Conservation (phyloP, 2,888 invertebrate genomes). For the Automeris io region DNA sequence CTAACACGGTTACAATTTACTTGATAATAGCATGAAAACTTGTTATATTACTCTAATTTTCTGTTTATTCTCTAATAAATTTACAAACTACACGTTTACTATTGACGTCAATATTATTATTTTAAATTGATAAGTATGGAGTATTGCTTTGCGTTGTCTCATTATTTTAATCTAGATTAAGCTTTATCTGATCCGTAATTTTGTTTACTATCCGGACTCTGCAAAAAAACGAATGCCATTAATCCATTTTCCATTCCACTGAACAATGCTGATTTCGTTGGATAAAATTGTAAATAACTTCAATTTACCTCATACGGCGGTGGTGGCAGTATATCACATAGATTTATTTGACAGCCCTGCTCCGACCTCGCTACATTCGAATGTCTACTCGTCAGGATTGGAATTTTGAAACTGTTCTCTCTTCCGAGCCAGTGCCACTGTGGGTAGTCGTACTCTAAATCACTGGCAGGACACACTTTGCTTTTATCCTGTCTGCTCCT, state of each 20-base stretch:
- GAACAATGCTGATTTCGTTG: constrained; percentile 27
- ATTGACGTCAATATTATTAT: constrained; percentile 6
- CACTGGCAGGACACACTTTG: constrained; percentile 68
- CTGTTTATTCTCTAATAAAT: constrained; percentile 3
- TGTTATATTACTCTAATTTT: not conserved
- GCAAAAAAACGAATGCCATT: constrained; percentile 28
- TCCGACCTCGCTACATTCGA: constrained; percentile 68
- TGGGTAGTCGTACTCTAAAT: constrained; percentile 72
- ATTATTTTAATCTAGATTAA: constrained; percentile 13
- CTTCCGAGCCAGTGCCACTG: constrained; percentile 73
- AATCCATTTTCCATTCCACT: constrained; percentile 23
- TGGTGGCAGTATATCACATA: constrained; percentile 81
- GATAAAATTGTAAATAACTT: constrained; percentile 46
- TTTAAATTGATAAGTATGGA: constrained; percentile 14
- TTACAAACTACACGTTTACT: constrained; percentile 6
- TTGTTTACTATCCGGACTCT: constrained; percentile 67
- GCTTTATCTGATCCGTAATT: constrained; percentile 28
- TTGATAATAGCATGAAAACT: constrained; percentile 12
- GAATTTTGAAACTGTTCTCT: constrained; percentile 75
- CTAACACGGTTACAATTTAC: constrained; percentile 18
- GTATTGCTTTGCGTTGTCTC: constrained; percentile 48
- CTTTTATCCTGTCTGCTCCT: constrained; percentile 70
- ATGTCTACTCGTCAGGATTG: constrained; percentile 65
- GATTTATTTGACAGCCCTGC: constrained; percentile 77
- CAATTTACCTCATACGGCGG: constrained; percentile 78